Conservation (phyloP, 2,888 invertebrate genomes). For the Mycalesis mineus region DNA sequence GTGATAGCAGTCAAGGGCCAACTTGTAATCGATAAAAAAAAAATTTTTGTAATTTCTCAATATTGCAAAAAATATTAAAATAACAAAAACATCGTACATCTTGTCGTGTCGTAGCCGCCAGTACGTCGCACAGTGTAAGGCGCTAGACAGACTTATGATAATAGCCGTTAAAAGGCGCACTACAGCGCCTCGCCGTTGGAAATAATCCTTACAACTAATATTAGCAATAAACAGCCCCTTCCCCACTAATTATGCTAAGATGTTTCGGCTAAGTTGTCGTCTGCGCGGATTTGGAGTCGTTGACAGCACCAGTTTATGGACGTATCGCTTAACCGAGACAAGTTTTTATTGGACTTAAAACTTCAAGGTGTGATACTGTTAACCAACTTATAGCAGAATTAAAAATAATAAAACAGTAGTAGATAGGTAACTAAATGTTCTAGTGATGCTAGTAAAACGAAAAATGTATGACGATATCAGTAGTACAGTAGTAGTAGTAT, state of each 20-base stretch:
- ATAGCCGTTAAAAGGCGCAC: slow-evolving; percentile 49
- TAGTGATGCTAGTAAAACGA: no score
- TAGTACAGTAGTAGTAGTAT: no score
- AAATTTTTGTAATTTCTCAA: no score
- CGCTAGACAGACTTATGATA: slow-evolving; percentile 50
- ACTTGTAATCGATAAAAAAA: no score
- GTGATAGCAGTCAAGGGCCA: no score
- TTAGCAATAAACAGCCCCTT: slow-evolving; percentile 73
- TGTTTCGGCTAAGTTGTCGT: slow-evolving; percentile 54
- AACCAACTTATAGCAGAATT: no score
- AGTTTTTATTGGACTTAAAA: slow-evolving; percentile 1
- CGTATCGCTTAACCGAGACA: slow-evolving; percentile 10
- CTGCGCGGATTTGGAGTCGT: slow-evolving; percentile 57
- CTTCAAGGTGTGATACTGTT: not conserved
- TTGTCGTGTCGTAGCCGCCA: not conserved
- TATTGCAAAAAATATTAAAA: no score
- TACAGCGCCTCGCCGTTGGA: slow-evolving; percentile 44
- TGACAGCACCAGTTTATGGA: slow-evolving; percentile 31
- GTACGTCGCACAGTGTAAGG: slow-evolving; percentile 26
- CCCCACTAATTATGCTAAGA: slow-evolving; percentile 74
- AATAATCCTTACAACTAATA: slow-evolving; percentile 76
- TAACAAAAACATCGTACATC: no score
- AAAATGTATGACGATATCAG: no score
- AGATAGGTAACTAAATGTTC: no score
- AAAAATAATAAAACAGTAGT: no score